Evolutionary conservation across 2,888 invertebrate species (phyloP).

Genomic region (Acrobasis suavella): DNA sequence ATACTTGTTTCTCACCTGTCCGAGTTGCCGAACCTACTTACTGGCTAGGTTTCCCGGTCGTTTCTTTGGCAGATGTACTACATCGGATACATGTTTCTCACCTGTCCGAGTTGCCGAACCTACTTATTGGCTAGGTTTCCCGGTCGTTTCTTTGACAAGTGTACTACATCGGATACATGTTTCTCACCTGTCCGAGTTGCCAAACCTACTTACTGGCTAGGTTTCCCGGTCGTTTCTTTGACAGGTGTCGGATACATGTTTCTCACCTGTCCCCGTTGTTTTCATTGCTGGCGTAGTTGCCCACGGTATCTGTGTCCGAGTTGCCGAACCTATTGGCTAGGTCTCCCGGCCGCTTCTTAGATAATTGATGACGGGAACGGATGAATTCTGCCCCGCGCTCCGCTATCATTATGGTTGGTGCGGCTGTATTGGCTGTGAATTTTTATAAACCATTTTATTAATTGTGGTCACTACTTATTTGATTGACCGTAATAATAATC

Average conservation of each 20-base stretch:
- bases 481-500: too few species aligned
- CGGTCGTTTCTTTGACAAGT: conserved; percentile 52
- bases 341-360: conserved; percentile 46
- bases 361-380: conserved; percentile 67
- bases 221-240: conserved; percentile 45
- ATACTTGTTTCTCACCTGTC: too few species aligned
- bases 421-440: conserved; percentile 79
- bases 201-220: conserved; percentile 47
- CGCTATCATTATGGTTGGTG: conserved; percentile 83
- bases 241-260: conserved; percentile 43
- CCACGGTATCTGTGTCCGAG: conserved; percentile 22
- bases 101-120: conserved; percentile 42
- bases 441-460: neutral
- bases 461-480: neutral
- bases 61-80: too few species aligned
- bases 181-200: conserved; percentile 28
- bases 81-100: neutral
- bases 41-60: too few species aligned
- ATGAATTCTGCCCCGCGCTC: conserved; percentile 81
- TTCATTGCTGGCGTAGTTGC: conserved; percentile 35
- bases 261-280: conserved; percentile 34
- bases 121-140: conserved; percentile 38
- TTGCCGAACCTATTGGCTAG: conserved; percentile 49
- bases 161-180: too few species aligned
- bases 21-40: too few species aligned